Base-by-base conservation (phyloP, 2,113 vertebrate species). In the Chlorodrepanis virens region DNA sequence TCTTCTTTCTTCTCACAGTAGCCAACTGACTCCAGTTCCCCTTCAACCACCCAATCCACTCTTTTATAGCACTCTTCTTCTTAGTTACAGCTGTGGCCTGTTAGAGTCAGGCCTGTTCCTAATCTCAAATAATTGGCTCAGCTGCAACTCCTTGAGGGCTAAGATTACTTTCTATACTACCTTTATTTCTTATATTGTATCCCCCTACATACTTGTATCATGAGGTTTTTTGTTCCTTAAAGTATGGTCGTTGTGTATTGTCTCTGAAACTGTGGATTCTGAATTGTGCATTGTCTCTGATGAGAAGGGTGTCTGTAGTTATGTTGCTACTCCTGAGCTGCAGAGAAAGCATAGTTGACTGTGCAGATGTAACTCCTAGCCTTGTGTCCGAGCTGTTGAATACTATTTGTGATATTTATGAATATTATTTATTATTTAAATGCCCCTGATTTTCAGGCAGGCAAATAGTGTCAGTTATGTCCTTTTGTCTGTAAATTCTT, bases 381-480 rank as follows among this genome's bases (percentile, higher is more conserved):
- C 8, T 60, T 56, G 27, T 52, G 28, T 50, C 11, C 11, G 3
- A 39, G 27, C 21, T 88, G 9, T 69, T 91, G 50, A 86, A 52
- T 69, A 17, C 29, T 69, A 11, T 11, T 77, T 88, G 20, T 1
- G 6, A 7, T 83, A 57, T 16, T 57, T 59, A 35, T 87, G n/a
- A 83, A 54, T 69, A 22, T 27, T 65, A 12, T 8, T 80, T 88
- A 31, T 1, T 22, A 6, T 77, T 59, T 35, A 57, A 91, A 87
- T 37, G 13, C 7, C 5, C 6, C 4, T 40, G 83, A 47, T 76
- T 87, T 76, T 76, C 17, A 64, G 24, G 12, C 60, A 70, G 45
- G 12, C 13, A 65, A 39, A 33, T 20, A 14, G 18, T 25, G 9
- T 45, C 14, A 44, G 4, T 50, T 71, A 17, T 0, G 0, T 64